These are phyloP conservation scores for Coilia nasus DNA, from an alignment of 2,797 vertebrate genomes.

Conservation along the genomic window DNA sequence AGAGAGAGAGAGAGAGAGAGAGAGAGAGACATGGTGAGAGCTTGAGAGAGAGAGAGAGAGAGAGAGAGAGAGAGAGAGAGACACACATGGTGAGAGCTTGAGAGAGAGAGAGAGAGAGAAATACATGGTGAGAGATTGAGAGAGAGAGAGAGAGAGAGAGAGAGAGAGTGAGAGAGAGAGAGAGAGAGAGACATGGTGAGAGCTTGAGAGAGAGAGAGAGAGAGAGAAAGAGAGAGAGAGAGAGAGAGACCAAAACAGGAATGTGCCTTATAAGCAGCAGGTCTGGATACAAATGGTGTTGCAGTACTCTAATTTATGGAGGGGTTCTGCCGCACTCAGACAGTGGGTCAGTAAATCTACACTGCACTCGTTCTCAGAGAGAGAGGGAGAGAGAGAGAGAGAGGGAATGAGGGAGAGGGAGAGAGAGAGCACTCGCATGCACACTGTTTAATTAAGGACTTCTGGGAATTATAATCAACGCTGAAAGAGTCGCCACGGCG, in stretches of 20 bases:
- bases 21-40: too few relatives aligned
- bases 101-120: too few relatives aligned
- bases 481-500: conserved; percentile 68
- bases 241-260: conserved; percentile 45
- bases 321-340: conserved; percentile 46
- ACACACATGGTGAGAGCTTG: too few relatives aligned
- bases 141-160: too few relatives aligned
- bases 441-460: conserved; percentile 72
- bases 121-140: too few relatives aligned
- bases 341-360: conserved; percentile 67
- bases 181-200: too few relatives aligned
- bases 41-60: too few relatives aligned
- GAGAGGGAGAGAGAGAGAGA: conserved; percentile 56
- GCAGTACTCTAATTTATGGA: conserved; percentile 58
- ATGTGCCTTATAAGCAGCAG: conserved; percentile 56
- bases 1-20: too few relatives aligned
- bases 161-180: too few relatives aligned
- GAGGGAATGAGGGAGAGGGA: neutral
- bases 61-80: too few relatives aligned
- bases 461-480: conserved; percentile 74
- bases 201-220: too few relatives aligned
- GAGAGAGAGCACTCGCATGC: conserved; percentile 47
- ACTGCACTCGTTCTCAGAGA: conserved; percentile 56
- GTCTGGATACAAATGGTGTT: conserved; percentile 53
- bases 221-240: too few relatives aligned